Conservation (phyloP, 1,140 invertebrate genomes). For the Rhizoglyphus robini region DNA sequence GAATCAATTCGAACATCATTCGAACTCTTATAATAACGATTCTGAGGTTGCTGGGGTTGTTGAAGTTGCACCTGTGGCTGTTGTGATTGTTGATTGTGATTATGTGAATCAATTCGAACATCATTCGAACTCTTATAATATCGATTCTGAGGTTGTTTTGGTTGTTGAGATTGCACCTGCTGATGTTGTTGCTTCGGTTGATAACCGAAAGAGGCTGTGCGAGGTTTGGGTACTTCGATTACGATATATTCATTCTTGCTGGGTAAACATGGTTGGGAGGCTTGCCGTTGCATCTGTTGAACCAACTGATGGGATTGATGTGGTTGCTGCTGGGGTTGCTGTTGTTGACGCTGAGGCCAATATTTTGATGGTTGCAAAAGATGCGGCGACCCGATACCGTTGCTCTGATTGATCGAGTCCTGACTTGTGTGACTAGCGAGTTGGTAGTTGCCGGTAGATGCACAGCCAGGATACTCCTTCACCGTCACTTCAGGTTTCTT, state of each 20-base stretch:
- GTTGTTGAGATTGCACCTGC: neutral
- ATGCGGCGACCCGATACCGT: neutral
- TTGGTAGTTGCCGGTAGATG: neutral
- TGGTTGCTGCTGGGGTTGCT: neutral
- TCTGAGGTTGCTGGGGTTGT: neutral
- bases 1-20: neutral
- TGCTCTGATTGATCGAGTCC: neutral
- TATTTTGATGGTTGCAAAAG: neutral
- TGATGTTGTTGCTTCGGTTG: no score
- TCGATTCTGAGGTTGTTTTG: neutral
- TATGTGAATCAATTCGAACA: neutral
- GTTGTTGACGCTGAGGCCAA: neutral
- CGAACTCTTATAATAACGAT: neutral
- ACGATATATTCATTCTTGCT: neutral
- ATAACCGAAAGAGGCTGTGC: neutral
- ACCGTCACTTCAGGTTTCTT: neutral
- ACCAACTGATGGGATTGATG: neutral
- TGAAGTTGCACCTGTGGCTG: no score
- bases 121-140: neutral
- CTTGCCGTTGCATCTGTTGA: conserved; percentile 2
- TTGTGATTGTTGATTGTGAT: neutral
- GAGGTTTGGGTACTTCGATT: neutral
- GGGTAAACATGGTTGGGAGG: neutral
- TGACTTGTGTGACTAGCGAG: neutral
- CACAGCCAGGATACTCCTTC: neutral